These are phyloP conservation scores for Montipora capitata DNA, from an alignment of 92 coral and sea anemone species.

Conservation along the genomic window DNA sequence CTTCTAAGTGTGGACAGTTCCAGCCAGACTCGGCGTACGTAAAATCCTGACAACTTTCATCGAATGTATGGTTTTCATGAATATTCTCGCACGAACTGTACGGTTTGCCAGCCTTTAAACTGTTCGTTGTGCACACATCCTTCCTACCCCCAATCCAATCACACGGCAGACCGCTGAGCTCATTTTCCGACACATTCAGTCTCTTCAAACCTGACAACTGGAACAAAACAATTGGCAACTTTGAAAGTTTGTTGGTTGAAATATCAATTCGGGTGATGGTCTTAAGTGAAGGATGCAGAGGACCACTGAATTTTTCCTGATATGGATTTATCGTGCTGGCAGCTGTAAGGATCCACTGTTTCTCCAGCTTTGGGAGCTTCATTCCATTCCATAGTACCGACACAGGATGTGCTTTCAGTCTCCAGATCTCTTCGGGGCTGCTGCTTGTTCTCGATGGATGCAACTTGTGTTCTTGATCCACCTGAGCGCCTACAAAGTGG, in stretches of 20 bases:
- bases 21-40: constrained; percentile 88
- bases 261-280: constrained; percentile 93
- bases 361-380: constrained; percentile 78
- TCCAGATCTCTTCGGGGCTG: constrained; percentile 87
- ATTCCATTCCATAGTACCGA: constrained; percentile 92
- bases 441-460: constrained; percentile 88
- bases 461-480: constrained; percentile 90
- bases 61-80: constrained; percentile 69
- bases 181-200: constrained; percentile 85
- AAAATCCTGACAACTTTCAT: constrained; percentile 77
- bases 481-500: constrained; percentile 81
- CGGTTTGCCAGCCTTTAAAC: constrained; percentile 61
- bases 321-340: constrained; percentile 88
- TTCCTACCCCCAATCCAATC: constrained; percentile 76
- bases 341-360: constrained; percentile 89
- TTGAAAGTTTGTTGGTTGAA: constrained; percentile 83
- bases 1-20: constrained; percentile 98
- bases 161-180: constrained; percentile 77
- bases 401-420: constrained; percentile 74
- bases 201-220: constrained; percentile 88
- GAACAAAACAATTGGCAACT: constrained; percentile 88
- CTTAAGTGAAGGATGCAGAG: constrained; percentile 78
- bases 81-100: constrained; percentile 81
- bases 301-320: constrained; percentile 58
- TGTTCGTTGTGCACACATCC: neutral